Base-by-base conservation (phyloP, 2,797 vertebrate species). In the Prunella strophiata region DNA sequence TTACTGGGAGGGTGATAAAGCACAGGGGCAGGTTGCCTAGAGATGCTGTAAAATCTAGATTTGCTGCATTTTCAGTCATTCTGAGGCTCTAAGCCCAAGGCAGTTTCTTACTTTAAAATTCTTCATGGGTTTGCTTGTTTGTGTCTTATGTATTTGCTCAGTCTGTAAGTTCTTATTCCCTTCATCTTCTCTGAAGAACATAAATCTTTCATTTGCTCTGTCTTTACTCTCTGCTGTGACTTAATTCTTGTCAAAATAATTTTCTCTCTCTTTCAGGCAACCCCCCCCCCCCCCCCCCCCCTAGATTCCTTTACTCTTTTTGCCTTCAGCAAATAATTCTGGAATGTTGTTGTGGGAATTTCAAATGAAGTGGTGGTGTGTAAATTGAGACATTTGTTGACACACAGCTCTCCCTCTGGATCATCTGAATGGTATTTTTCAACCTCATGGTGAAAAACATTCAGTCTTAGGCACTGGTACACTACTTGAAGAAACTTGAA, bases 321-420 rank as follows among this genome's bases (percentile, higher is more conserved):
- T 68, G 55, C 82, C 68, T 74, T 80, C 50, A 68, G 81, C 88
- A 85, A 91, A 34, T 62, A 50, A 74, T 57, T 74, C 40, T 74
- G 43, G 68, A 73, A 68, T 68, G 68, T 50, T 75, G 48, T 62
- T 85, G 36, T 68, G 68, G 43, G 48, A 68, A 85, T 45, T 79
- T 57, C 43, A 85, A 34, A 80, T 34, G 36, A 85, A 80, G 29
- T 57, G 13, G 42, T 68, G 29, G 36, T 40, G 29, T 57, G n/a
- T 85, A 85, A 80, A 38, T 40, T 29, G 75, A 80, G 48, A 40
- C 7, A 23, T 51, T 38, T 85, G 40, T 62, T 79, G 48, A 68
- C 55, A 67, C 16, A 55, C 16, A 79, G 29, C 30, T 21, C 17
- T 85, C 42, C n/a, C 40, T 34, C 18, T 66, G 59, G 47, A 78